Evolutionary conservation across 2,888 invertebrate genomes (phyloP), one percentile per base, ranked within the genome.

Genomic region (Lapara coniferarum): DNA sequence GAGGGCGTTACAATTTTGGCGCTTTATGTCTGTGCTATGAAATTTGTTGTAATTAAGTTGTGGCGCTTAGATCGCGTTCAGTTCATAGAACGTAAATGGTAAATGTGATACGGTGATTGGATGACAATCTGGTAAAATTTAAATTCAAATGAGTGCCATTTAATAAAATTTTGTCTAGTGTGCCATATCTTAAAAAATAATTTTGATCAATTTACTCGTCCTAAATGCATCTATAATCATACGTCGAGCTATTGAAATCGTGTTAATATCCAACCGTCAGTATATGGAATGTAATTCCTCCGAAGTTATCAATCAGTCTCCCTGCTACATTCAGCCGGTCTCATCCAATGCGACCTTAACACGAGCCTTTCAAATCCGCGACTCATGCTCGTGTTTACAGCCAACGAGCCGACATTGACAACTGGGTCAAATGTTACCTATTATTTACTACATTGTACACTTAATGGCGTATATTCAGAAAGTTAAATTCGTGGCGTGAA

Each of bases 361-460:
- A 19, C 19, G 46, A 63, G 63, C 63, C 63, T 63, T 63, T 63
- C 63, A 63, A 63, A 63, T 63, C 49, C 46, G 63, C 49, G 13
- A 49, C 63, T 63, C 46, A 49, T 19, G 7, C 8, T 46, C 46
- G 46, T 10, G 12, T 56, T 56, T 63, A 63, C 49, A 49, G 6
- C 16, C 13, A 16, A 46, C 57, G 14, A 30, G 14, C 6, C 13
- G 16, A 49, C 49, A 19, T 63, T 12, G 19, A 49, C 63, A 63
- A 63, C 63, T 63, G 49, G 63, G 63, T 63, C 63, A 63, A 46
- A 49, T 16, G 46, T 46, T 46, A 49, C n/a, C 16, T 46, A 63
- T 49, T 19, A 63, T 49, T 63, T 49, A 63, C 19, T 63, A 49
- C 49, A 63, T n/a, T 58, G 37, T 58, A n/a, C 49, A 49, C 46